These are phyloP conservation scores for Ictidomys tridecemlineatus DNA, from an alignment of 2,113 vertebrate species.

Conservation along the genomic window DNA sequence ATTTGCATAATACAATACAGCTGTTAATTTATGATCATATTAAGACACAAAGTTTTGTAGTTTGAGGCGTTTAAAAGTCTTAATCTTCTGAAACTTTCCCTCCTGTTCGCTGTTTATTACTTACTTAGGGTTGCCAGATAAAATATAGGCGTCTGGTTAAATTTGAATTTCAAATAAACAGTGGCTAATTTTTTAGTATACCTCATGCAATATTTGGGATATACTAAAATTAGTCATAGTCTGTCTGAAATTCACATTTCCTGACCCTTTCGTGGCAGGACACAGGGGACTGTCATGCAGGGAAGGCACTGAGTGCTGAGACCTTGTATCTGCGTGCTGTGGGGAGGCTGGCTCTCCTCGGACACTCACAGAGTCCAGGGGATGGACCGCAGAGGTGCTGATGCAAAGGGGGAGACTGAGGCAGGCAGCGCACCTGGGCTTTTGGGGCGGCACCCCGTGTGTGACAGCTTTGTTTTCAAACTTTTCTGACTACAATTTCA, in stretches of 20 bases:
- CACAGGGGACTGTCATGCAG: rapidly evolving
- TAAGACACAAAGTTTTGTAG: conserved; percentile 87
- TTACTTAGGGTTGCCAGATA: conserved; percentile 68
- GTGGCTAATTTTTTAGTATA: background rate
- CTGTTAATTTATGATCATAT: conserved; percentile 89
- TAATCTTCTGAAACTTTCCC: conserved; percentile 82
- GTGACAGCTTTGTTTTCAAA: background rate
- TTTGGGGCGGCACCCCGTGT: background rate
- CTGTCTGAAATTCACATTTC: conserved; percentile 17
- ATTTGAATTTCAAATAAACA: conserved; percentile 61
- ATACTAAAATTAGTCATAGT: background rate
- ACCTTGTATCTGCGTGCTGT: background rate
- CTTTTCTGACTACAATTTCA: background rate
- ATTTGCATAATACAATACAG: conserved; percentile 90
- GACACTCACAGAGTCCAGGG: background rate
- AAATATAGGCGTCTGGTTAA: conserved; percentile 59
- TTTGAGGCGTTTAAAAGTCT: conserved; percentile 82
- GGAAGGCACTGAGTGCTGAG: background rate
- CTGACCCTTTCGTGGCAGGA: background rate
- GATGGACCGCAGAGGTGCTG: background rate
- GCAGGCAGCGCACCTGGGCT: background rate
- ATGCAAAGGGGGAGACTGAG: background rate
- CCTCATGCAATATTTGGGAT: background rate
- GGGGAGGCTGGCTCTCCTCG: background rate
- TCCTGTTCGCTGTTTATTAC: conserved; percentile 82